Evolutionary conservation across 2,113 vertebrate genomes (phyloP).

Genomic region (Myiozetetes cayanensis): DNA sequence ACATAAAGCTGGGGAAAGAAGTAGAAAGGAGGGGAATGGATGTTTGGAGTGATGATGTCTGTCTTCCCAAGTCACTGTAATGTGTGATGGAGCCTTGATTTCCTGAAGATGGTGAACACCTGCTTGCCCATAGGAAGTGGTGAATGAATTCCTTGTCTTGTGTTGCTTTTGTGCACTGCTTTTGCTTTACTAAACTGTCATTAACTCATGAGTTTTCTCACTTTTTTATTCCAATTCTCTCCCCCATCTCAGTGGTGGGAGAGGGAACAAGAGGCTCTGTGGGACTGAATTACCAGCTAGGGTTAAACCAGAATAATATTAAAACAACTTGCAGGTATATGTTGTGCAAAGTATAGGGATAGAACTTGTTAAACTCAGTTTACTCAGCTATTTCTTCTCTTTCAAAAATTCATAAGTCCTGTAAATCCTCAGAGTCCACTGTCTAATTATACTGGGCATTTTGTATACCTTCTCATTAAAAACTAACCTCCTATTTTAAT

Average conservation of each 20-base stretch:
- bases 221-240: background rate
- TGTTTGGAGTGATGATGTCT: background rate
- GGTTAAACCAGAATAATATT: background rate
- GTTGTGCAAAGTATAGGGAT: conserved; percentile 41
- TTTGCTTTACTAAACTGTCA: background rate
- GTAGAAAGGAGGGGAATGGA: background rate
- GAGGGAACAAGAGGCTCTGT: background rate
- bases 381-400: conserved; percentile 61
- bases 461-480: conserved; percentile 76
- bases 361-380: conserved; percentile 39
- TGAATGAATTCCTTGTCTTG: background rate
- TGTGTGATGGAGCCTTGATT: background rate
- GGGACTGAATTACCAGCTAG: background rate
- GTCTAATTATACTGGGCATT: conserved; percentile 74
- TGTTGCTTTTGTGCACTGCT: background rate
- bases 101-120: background rate
- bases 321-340: conserved; percentile 63
- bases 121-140: background rate
- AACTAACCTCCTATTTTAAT: conserved; percentile 76
- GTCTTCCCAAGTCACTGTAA: background rate
- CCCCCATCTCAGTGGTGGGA: background rate
- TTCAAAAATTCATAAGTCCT: conserved; percentile 62
- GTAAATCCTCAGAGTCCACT: conserved; percentile 72
- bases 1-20: background rate
- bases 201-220: background rate